A percentile compares a stretch with the other conserved stretches of the same genome.
phyloP scores from a whole-genome alignment of 2,113 vertebrate genomes.

The Rhegmatorhina hoffmannsi region DNA sequence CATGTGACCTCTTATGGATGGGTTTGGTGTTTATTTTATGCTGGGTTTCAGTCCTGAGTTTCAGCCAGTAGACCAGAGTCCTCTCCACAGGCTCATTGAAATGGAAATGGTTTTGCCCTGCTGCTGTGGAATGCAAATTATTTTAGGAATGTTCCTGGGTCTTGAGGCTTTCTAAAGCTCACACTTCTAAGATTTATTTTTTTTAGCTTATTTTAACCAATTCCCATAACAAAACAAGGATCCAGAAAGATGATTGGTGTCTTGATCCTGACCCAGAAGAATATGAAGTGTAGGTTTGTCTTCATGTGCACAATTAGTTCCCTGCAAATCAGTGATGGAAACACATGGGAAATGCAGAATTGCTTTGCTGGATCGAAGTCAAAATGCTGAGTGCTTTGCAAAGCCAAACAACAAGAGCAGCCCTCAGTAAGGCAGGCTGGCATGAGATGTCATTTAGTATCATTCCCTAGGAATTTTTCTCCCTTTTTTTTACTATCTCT shows the following conservation, averaged over 20 bases:
- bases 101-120: conserved; percentile 63
- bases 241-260: neutral
- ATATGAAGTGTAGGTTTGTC: neutral
- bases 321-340: neutral
- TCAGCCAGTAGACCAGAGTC: conserved; percentile 1
- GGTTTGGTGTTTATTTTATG: conserved; percentile 28
- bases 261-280: conserved; percentile 1
- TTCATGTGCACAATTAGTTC: neutral
- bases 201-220: neutral
- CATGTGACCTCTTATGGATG: neutral
- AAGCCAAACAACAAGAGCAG: conserved; percentile 5
- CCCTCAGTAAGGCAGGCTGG: conserved; percentile 5
- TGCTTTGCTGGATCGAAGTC: neutral
- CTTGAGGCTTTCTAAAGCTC: conserved; percentile 50
- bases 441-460: neutral
- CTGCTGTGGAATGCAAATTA: conserved; percentile 66
- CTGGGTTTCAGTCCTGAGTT: neutral
- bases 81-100: conserved; percentile 60
- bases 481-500: neutral
- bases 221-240: conserved; percentile 5
- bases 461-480: neutral
- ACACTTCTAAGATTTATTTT: neutral
- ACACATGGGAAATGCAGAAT: conserved; percentile 29
- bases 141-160: conserved; percentile 66
- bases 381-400: conserved; percentile 45